Base-by-base conservation (phyloP, 1,140 invertebrate species). In the Lepidurus packardi region DNA sequence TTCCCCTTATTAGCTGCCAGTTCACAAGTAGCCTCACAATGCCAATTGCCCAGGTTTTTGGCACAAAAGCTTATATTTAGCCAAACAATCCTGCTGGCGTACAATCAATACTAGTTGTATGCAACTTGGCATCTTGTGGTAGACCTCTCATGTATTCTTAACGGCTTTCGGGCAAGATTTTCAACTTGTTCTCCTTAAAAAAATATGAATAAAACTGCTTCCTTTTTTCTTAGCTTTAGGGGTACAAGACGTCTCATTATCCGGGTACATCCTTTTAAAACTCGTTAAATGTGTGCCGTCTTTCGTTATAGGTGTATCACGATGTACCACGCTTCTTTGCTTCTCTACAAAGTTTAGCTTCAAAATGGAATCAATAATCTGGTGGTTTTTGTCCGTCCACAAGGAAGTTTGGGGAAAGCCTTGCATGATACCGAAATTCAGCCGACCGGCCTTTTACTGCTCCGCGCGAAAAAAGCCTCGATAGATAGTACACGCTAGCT, bases 41-140 rank as follows among this genome's bases (percentile, higher is more conserved):
- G 53, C 53, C 53, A 65, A 65, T 21, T 65, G 53, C 53, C 21
- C 53, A 65, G 53, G 53, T 65, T 65, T 47, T 65, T 65, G 53
- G 53, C 53, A 65, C n/a, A 65, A 7, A 21, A 16, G 8, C 53
- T 65, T 21, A 21, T 16, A 65, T 65, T 65, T 65, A 65, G 53
- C 53, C 21, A 65, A 65, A 16, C 53, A 65, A 65, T 21, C 53
- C 13, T 21, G 13, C 53, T 65, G 53, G 53, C 13, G 6, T 65
- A n/a, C 16, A 65, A 65, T 65, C 53, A 65, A 65, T 65, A 65
- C 53, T 65, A 34, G 34, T 65, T 65, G 7, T 21, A 21, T 65
- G 53, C 21, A 65, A 65, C 53, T 21, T 65, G 13, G 53, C 53
- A 13, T 34, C 34, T 2, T 34, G 6, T 65, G 53, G 53, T 65